phyloP scores from a whole-genome alignment of 2,888 invertebrate genomes.

The Sesia bembeciformis region DNA sequence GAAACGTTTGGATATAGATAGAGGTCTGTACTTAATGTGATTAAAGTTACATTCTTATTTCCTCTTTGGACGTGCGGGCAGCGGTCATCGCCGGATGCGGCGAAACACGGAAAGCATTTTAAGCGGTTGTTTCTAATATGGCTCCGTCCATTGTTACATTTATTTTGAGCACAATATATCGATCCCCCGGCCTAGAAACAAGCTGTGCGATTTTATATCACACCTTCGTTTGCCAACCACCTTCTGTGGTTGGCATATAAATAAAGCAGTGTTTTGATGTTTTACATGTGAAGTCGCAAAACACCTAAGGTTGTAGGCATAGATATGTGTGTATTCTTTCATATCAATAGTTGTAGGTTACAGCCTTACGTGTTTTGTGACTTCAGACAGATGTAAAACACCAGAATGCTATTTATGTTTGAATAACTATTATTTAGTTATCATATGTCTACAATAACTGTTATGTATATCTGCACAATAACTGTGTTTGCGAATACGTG shows the following conservation, averaged over 20 bases:
- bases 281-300: too few species aligned
- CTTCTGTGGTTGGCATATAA: neutral
- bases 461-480: too few species aligned
- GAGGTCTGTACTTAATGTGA: constrained; percentile 41
- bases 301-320: too few species aligned
- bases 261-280: too few species aligned
- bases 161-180: constrained; percentile 54
- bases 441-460: too few species aligned
- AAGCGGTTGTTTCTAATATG: constrained; percentile 50
- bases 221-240: neutral
- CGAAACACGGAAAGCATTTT: constrained; percentile 71
- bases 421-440: too few species aligned
- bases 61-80: constrained; percentile 35
- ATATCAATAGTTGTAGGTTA: too few species aligned
- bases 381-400: too few species aligned
- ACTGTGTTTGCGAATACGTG: too few species aligned
- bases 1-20: constrained; percentile 30
- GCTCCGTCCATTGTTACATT: constrained; percentile 53
- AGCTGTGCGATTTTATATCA: neutral
- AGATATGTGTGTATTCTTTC: too few species aligned
- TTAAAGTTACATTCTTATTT: constrained; percentile 52
- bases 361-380: too few species aligned
- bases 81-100: constrained; percentile 47
- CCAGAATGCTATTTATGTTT: too few species aligned
- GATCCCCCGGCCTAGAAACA: constrained; percentile 18